Evolutionary conservation across 2,888 invertebrate species (phyloP).

Genomic region (Eledona agricola): DNA sequence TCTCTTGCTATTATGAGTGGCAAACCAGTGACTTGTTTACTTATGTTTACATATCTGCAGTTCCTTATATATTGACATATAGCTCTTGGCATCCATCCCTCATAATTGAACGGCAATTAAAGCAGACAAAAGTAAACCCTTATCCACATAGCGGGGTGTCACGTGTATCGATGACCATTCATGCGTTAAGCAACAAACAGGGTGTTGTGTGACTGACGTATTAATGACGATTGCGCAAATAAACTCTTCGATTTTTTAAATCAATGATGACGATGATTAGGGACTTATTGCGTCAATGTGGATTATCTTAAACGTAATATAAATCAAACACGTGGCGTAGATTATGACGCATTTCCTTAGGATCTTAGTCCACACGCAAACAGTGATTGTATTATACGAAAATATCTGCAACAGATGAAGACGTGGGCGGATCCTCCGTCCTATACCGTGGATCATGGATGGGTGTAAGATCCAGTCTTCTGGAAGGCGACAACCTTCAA

Average conservation of each 20-base stretch:
- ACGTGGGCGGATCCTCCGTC: no score
- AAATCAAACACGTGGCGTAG: constrained; percentile 24
- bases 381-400: no score
- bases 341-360: constrained; percentile 31
- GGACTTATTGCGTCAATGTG: constrained; percentile 34
- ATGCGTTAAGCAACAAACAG: constrained; percentile 51
- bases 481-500: no score
- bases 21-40: no score
- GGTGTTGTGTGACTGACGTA: constrained; percentile 47
- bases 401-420: no score
- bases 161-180: constrained; percentile 46
- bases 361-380: no score
- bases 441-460: no score
- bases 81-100: constrained; percentile 38
- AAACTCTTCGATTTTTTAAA: constrained; percentile 40
- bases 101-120: constrained; percentile 46
- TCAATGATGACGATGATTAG: constrained; percentile 34
- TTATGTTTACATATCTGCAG: no score
- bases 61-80: constrained; percentile 43
- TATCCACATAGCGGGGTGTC: constrained; percentile 40
- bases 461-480: no score
- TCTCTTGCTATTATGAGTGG: no score
- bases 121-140: constrained; percentile 39
- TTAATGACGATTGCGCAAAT: constrained; percentile 51
- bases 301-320: constrained; percentile 23